Evolutionary conservation across 1,140 invertebrate species (phyloP), one percentile per base, ranked within the genome.

Genomic region (Centruroides vittatus): DNA sequence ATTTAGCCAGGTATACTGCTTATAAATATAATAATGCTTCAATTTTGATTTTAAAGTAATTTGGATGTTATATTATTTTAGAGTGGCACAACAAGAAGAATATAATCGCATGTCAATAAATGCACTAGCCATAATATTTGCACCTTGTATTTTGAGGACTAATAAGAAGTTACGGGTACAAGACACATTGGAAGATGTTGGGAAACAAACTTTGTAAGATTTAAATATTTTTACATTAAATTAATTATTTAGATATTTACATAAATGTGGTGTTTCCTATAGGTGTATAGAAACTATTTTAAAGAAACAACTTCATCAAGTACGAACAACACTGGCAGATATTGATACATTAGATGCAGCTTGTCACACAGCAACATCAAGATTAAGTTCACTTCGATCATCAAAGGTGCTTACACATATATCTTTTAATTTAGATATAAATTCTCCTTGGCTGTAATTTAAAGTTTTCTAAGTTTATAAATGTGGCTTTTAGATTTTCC

Each of bases 81-180:
- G 82, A 65, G 88, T 95, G 2, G 89, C 89, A 0, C 75, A 86
- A 13, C 84, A 90, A 68, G 91, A 95, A 75, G 80, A 88, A 47
- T 84, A 85, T 60, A 97, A 96, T 75, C 82, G 89, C 61, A 98
- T 98, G 93, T 89, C 85, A 65, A 80, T 89, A 0, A 88, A 88
- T 67, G 88, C 89, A 50, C 75, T 98, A 58, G 89, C 93, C 13
- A 93, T 96, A 66, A 89, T 97, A 53, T 96, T 96, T 77, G 91
- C 92, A 10, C 93, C 93, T 7, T 95, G 91, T 74, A 87, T 97
- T 57, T 76, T 97, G 60, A 79, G 91, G 56, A 90, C 89, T 47
- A 88, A 88, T 73, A 85, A 89, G 71, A 73, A 82, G 53, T 79
- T 93, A 57, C 88, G 89, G 46, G 91, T 90, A 12, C 92, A 95